Percentiles rank a stretch among this genome's conserved stretches.
Evolutionary conservation across 2,888 invertebrate species (phyloP).

Genomic region (Cacoxenus indagator): DNA sequence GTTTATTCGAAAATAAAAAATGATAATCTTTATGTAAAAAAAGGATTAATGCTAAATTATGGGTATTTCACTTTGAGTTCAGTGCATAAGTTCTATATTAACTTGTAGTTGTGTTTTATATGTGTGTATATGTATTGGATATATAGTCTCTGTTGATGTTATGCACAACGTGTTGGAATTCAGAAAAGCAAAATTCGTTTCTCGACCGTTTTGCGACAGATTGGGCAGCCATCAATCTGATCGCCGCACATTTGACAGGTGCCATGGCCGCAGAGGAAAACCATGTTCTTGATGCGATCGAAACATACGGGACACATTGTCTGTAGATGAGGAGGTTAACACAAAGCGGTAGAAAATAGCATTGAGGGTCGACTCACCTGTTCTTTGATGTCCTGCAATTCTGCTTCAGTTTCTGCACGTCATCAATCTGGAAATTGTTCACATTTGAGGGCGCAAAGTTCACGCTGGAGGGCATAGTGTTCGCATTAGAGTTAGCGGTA

Average conservation of each 20-base stretch:
- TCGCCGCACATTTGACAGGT: conserved; percentile 99
- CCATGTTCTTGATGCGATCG: conserved; percentile 98
- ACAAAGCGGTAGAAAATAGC: not conserved
- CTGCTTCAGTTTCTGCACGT: conserved; percentile 92
- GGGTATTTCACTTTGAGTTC: conserved; percentile 3
- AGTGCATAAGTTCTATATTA: not conserved
- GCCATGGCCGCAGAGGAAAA: conserved; percentile 97
- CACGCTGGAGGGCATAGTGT: conserved; percentile 40
- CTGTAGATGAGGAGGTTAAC: conserved; percentile 73
- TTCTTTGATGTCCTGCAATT: conserved; percentile 97
- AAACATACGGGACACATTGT: conserved; percentile 99
- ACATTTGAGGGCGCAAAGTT: conserved; percentile 72
- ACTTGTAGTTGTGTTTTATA: not conserved
- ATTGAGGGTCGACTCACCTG: conserved; percentile 77
- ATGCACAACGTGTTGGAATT: conserved; percentile 25
- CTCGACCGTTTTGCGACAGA: conserved; percentile 96
- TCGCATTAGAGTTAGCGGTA: conserved; percentile 36
- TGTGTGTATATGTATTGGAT: not conserved
- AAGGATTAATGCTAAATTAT: conserved; percentile 6
- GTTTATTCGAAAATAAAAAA: conserved; percentile 10
- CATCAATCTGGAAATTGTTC: conserved; percentile 79
- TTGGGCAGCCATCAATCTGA: conserved; percentile 96
- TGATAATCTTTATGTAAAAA: conserved; percentile 14
- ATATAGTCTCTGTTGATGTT: not conserved
- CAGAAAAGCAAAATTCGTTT: conserved; percentile 93